Evolutionary conservation across 2,888 invertebrate species (phyloP), one percentile per base, ranked within the genome.

Genomic region (Lepidocyrtoides sp.): DNA sequence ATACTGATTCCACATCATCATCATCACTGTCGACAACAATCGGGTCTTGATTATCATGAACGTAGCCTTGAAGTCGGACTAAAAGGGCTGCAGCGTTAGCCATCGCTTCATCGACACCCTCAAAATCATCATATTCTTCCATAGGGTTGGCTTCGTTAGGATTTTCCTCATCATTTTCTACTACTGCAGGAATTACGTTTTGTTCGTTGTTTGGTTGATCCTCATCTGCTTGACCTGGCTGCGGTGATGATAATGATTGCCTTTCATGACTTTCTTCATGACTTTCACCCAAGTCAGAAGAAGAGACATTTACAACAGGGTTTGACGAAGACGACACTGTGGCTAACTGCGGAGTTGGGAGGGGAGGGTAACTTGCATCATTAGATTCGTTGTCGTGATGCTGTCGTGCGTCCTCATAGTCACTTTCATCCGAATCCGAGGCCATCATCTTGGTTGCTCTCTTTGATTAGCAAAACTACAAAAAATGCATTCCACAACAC

Each of bases 351-450:
- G 41, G 79, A 79, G 54, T 14, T 17, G 26, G 44, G 41, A 20
- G 23, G 23, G n/a, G n/a, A 4, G 29, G 36, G 12, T 17, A 10
- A 14, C 29, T 26, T 1, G 2, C 8, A 44, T 12, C 44, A 29
- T 72, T 29, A 17, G n/a, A 51, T 79, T 81, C 63, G 60, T 66
- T 91, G 44, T 91, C 91, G n/a, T 91, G 91, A 81, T 91, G 89
- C 20, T 79, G 54, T 4, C 69, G 36, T 12, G 89, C 91, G 29
- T 91, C 91, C 48, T 89, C 89, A 54, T 91, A 89, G 36, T 91
- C 91, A 81, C 83, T 89, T 66, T 89, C 91, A 17, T 89, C 89
- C 0, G 89, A 86, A 20, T 92, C 92, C 32, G 89, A 91, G n/a
- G 91, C 48, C 89, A 89, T 89, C 92, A 92, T 92, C 54, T 82